Conservation (phyloP, 2,113 vertebrate genomes). For the Scomber scombrus region DNA sequence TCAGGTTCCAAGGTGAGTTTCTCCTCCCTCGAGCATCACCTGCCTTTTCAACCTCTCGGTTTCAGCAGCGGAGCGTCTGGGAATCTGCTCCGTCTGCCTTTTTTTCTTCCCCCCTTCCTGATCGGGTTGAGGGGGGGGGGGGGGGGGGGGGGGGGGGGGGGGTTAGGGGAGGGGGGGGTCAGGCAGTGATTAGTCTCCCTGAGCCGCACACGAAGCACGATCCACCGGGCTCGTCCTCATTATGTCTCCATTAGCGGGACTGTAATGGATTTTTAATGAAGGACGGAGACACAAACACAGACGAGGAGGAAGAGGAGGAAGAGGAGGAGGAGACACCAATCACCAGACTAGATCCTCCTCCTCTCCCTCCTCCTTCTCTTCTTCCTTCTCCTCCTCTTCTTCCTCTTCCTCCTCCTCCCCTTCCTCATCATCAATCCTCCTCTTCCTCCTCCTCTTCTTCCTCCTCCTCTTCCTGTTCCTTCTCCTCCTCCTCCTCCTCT, state of each 20-base stretch:
- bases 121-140: no score
- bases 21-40: not conserved
- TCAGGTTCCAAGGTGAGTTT: not conserved
- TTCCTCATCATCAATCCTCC: no score
- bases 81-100: conserved; percentile 10
- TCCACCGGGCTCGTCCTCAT: conserved; percentile 70
- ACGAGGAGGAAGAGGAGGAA: conserved; percentile 29
- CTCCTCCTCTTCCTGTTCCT: no score
- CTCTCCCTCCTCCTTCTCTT: not conserved
- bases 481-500: no score
- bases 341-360: conserved; percentile 8
- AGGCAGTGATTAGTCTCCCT: conserved; percentile 61
- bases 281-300: conserved; percentile 59
- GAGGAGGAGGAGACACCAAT: conserved; percentile 1
- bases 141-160: no score
- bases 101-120: not conserved
- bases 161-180: conserved; percentile 39
- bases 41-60: conserved; percentile 8
- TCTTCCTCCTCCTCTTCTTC: no score
- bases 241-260: conserved; percentile 68
- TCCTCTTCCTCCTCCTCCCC: no score
- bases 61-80: conserved; percentile 1
- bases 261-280: conserved; percentile 79
- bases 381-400: no score
- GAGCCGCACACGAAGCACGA: conserved; percentile 71